Evolutionary conservation across 37 sponge, comb jelly and placozoan species (phyloP), one percentile per base, ranked within the genome.

Genomic region (Theonella swinhoei): DNA sequence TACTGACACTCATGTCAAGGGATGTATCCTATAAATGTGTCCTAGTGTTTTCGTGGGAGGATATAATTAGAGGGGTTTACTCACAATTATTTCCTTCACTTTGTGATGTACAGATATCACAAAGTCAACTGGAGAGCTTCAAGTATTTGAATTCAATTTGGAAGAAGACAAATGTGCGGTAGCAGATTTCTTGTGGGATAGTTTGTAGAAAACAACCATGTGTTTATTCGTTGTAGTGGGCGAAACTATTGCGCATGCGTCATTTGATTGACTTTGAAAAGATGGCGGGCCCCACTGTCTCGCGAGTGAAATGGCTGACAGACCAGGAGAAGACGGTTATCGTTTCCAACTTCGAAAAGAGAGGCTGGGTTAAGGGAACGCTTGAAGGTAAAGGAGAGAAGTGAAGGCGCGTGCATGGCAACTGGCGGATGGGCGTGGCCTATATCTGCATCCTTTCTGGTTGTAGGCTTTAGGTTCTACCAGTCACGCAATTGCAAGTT

Each of bases 291-390:
- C 11, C 14, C 11, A 17, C 54, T 7, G 54, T 7, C 11, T 47
- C 54, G 54, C 77, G 78, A 31, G 78, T 98, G 41, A 91, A 91
- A 70, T 98, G 94, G 96, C 70, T 81, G n/a, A 92, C 91, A 9
- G 99, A 98, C 75, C 71, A 88, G 74, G 96, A 98, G 40, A 96
- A 96, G 76, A 91, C 80, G 7, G 99, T 96, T 32, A 76, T 98
- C 9, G 67, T 85, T 43, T 70, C 79, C 35, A 98, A 98, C 82
- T 98, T 96, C 43, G 95, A 95, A 69, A 96, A 90, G 78, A 88
- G 96, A 28, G 96, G 99, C 30, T 98, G 99, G 99, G 78, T 91
- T 17, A 78, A 89, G 25, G 94, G 96, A 14, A 79, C 80, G 24
- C 40, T 47, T 54, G 95, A 90, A 81, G 91, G 87, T 78, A 35